phyloP scores from a whole-genome alignment of 2,113 vertebrate species.

The Salminus brasiliensis region DNA sequence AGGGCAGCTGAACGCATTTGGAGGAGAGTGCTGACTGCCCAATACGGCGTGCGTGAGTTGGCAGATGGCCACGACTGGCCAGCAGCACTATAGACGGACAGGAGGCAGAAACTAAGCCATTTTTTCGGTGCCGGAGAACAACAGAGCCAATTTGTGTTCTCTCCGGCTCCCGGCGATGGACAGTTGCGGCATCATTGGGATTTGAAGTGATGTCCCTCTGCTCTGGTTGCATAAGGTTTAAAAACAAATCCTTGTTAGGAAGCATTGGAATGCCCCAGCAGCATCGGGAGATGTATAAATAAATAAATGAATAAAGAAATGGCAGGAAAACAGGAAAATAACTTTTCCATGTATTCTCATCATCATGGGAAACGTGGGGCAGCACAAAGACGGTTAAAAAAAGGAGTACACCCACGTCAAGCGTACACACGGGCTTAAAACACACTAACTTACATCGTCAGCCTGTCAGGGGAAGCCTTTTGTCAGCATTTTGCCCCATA shows the following conservation, averaged over 20 bases:
- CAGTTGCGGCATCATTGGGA: background rate
- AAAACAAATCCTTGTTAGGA: conserved; percentile 5
- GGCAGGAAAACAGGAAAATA: background rate
- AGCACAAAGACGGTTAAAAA: background rate
- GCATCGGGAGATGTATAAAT: too few relatives aligned
- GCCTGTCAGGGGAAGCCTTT: conserved; percentile 2
- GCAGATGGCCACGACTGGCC: background rate
- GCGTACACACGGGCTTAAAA: background rate
- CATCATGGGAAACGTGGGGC: background rate
- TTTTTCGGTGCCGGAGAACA: background rate
- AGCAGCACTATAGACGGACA: background rate
- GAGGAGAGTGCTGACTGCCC: conserved; percentile 1
- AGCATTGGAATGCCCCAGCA: background rate
- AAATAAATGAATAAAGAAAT: background rate
- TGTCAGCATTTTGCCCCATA: conserved; percentile 5
- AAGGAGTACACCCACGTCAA: background rate
- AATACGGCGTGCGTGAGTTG: background rate
- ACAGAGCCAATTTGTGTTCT: background rate
- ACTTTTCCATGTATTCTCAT: background rate
- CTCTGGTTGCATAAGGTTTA: background rate
- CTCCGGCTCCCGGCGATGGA: background rate
- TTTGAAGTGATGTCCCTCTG: background rate
- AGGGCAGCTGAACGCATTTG: background rate
- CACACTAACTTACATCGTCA: background rate
- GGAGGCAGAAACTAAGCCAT: background rate